Percentiles rank a stretch among this genome's conserved stretches.
phyloP scores from a whole-genome alignment of 2,888 invertebrate genomes.

The Netelia virgata region DNA sequence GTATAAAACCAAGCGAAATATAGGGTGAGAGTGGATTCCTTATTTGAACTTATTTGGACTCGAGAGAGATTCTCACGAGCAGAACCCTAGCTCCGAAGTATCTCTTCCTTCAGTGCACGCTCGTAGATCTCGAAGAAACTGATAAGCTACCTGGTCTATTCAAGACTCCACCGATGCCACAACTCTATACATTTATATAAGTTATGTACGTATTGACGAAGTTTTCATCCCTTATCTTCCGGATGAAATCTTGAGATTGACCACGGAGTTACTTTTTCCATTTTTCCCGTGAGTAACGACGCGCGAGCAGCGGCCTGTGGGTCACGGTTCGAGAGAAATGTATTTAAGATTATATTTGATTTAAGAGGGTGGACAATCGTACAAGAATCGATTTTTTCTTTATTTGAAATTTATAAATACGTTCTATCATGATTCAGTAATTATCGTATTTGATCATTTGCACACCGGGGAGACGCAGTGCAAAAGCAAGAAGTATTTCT shows the following conservation, averaged over 20 bases:
- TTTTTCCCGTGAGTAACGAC: constrained; percentile 41
- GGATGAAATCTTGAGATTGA: constrained; percentile 50
- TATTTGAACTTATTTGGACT: background rate
- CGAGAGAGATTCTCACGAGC: background rate
- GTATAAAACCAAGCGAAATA: constrained; percentile 1
- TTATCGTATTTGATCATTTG: too few relatives aligned
- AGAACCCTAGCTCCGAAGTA: background rate
- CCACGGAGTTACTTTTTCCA: constrained; percentile 42
- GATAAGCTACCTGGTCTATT: background rate
- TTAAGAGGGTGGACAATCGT: too few relatives aligned
- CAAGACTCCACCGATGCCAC: background rate
- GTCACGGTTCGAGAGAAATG: too few relatives aligned
- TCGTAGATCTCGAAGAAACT: background rate
- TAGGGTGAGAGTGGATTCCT: background rate
- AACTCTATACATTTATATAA: constrained; percentile 19
- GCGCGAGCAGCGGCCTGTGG: background rate
- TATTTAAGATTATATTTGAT: too few relatives aligned
- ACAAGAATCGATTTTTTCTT: too few relatives aligned
- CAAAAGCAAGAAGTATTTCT: too few relatives aligned
- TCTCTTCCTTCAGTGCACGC: background rate
- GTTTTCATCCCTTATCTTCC: constrained; percentile 36
- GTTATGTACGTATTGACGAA: constrained; percentile 22
- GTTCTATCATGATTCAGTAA: too few relatives aligned
- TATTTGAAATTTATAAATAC: too few relatives aligned
- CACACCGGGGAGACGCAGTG: too few relatives aligned